phyloP scores from a whole-genome alignment of 2,888 invertebrate genomes.

The Rotaria sp. region DNA sequence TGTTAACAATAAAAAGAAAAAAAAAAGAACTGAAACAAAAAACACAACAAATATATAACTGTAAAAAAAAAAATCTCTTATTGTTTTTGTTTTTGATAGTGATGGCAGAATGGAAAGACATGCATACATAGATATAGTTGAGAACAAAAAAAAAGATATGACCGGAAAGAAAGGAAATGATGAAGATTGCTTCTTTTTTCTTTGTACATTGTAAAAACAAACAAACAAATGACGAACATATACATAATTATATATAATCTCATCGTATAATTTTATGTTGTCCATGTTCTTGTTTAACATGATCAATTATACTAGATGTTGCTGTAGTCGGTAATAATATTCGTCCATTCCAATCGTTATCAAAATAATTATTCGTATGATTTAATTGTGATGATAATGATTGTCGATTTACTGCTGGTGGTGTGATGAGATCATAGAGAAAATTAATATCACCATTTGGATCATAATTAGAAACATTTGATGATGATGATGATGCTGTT shows the following conservation, averaged over 20 bases:
- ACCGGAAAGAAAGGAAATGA: background rate
- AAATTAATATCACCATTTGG: slow-evolving; percentile 15
- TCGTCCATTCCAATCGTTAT: background rate
- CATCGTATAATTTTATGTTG: background rate
- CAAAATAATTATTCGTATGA: background rate
- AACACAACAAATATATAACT: background rate
- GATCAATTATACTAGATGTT: background rate
- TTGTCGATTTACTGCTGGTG: background rate
- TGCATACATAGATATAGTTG: background rate
- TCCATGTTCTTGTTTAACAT: background rate
- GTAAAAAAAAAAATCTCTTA: background rate
- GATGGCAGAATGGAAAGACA: background rate
- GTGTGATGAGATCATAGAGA: background rate
- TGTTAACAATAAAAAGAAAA: background rate
- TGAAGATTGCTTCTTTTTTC: background rate
- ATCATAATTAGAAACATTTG: background rate
- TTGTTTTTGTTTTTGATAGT: background rate
- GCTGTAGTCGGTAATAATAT: background rate
- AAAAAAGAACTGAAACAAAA: background rate
- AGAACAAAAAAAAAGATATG: background rate
- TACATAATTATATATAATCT: background rate
- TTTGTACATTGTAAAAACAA: background rate
- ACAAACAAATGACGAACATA: background rate
- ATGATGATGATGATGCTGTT: background rate
- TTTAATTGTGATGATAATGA: background rate